Evolutionary conservation across 2,888 invertebrate species (phyloP).

Genomic region (Mellilla xanthometata): DNA sequence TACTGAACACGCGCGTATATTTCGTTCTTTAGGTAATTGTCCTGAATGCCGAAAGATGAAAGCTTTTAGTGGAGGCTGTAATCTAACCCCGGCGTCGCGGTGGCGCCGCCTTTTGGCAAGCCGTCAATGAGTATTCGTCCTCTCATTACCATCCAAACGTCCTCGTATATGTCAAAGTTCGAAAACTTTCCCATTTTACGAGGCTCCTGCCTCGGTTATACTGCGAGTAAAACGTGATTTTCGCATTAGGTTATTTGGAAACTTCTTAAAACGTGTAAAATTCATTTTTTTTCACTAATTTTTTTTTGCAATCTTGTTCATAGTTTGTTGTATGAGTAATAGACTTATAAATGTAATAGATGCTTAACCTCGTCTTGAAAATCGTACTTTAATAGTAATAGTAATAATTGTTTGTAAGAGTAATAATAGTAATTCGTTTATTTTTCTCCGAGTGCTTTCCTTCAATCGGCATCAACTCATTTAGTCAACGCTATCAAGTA

Average conservation of each 20-base stretch:
- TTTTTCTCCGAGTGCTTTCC: too few relatives aligned
- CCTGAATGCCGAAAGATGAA: constrained; percentile 6
- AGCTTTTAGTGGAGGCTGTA: constrained; percentile 13
- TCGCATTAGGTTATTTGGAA: not conserved
- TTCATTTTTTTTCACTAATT: too few relatives aligned
- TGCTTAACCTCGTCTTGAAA: too few relatives aligned
- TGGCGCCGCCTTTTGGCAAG: constrained; percentile 40
- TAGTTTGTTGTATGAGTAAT: too few relatives aligned
- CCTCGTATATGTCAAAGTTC: constrained; percentile 31
- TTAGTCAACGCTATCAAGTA: too few relatives aligned
- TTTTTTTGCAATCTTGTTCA: too few relatives aligned
- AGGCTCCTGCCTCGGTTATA: constrained; percentile 21
- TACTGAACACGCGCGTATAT: not conserved
- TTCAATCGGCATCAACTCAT: too few relatives aligned
- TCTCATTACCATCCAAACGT: constrained; percentile 35
- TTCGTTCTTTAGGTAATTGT: not conserved
- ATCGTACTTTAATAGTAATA: too few relatives aligned
- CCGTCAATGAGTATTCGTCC: constrained; percentile 37
- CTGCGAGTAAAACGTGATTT: not conserved
- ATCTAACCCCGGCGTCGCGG: constrained; percentile 22
- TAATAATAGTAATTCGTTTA: too few relatives aligned
- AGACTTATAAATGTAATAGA: too few relatives aligned
- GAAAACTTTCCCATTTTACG: constrained; percentile 34
- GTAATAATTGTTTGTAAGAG: too few relatives aligned
- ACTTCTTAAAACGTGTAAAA: too few relatives aligned